Conservation (phyloP, 2,797 vertebrate genomes). For the Phataginus tricuspis region DNA sequence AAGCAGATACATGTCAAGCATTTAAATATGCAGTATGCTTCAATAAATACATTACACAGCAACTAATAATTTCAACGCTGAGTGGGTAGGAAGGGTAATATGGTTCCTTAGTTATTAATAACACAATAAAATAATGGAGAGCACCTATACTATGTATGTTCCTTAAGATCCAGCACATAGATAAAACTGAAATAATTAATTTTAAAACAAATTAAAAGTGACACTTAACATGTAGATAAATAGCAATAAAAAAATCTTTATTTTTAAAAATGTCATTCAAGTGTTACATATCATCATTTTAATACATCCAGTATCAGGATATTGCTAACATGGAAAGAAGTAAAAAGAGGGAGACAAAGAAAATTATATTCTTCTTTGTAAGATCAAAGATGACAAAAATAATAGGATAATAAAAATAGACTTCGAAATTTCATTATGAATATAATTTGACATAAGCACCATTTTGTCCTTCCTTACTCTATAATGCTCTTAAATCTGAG, state of each 20-base stretch:
- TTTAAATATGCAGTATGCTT: neutral
- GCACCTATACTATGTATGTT: neutral
- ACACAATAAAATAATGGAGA: neutral
- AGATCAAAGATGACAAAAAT: neutral
- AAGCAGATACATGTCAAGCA: neutral
- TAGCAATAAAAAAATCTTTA: neutral
- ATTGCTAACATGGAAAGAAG: neutral
- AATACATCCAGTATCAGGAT: neutral
- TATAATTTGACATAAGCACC: neutral
- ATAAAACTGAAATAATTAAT: neutral
- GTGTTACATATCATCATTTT: neutral
- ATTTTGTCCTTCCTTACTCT: neutral
- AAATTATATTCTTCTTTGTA: neutral
- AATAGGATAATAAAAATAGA: neutral
- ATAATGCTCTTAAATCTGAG: neutral
- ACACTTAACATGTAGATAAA: neutral
- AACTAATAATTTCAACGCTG: neutral
- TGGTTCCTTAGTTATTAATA: neutral
- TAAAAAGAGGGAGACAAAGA: neutral
- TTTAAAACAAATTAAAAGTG: neutral
- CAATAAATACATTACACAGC: neutral
- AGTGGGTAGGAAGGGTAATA: neutral
- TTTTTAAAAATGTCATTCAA: neutral
- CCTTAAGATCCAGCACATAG: neutral
- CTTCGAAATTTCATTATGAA: neutral